Conservation (phyloP, 2,797 vertebrate species). For the Xerus rutilus region DNA sequence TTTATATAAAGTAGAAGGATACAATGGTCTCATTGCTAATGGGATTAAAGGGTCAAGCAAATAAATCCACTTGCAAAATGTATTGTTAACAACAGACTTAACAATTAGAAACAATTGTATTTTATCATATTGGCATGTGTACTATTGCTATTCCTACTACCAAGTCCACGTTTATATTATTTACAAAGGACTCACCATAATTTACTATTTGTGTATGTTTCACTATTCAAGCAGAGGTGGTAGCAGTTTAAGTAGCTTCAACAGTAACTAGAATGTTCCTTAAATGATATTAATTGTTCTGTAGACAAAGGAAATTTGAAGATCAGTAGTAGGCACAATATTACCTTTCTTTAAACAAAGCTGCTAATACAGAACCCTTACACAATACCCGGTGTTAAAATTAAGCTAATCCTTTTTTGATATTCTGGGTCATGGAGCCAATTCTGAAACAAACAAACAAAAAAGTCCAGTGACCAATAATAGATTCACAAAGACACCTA, state of each 20-base stretch:
- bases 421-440: not conserved
- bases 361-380: not conserved
- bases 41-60: not conserved
- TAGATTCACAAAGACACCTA: conserved; percentile 5
- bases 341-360: not conserved
- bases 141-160: conserved; percentile 2
- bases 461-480: conserved; percentile 13
- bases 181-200: conserved; percentile 20
- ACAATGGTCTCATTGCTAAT: not conserved
- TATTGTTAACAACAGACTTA: conserved; percentile 5
- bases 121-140: conserved; percentile 40
- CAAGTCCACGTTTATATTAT: not conserved
- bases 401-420: conserved; percentile 42
- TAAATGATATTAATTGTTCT: conserved; percentile 5
- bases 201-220: not conserved
- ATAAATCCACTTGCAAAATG: conserved; percentile 14
- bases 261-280: conserved; percentile 29
- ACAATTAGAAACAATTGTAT: not conserved
- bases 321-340: not conserved
- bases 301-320: conserved; percentile 39
- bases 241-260: not conserved
- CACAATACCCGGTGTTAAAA: conserved; percentile 16
- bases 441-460: conserved; percentile 15
- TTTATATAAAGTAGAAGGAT: not conserved
- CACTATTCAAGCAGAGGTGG: not conserved